phyloP scores from a whole-genome alignment of 2,888 invertebrate genomes.

The Agrotis exclamationis region DNA sequence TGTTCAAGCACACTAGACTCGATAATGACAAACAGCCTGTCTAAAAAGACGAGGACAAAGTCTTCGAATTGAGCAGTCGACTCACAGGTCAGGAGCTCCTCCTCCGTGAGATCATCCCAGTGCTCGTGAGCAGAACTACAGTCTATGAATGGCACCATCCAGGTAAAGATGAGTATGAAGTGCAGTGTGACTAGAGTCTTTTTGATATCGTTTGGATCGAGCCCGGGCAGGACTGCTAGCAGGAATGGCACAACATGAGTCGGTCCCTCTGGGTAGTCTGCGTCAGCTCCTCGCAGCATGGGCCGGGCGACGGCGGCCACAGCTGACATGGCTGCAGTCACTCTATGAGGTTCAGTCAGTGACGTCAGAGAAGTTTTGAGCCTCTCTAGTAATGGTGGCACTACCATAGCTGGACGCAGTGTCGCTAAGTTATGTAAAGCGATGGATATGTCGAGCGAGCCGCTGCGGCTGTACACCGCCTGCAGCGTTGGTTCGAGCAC shows the following conservation, averaged over 20 bases:
- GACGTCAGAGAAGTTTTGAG: slow-evolving; percentile 96
- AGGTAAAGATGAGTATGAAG: slow-evolving; percentile 94
- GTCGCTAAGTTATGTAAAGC: slow-evolving; percentile 95
- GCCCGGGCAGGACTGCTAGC: slow-evolving; percentile 95
- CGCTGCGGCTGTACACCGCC: slow-evolving; percentile 95
- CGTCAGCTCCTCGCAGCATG: slow-evolving; percentile 90
- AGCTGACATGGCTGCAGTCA: slow-evolving; percentile 94
- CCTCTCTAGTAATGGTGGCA: slow-evolving; percentile 96
- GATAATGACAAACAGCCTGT: slow-evolving; percentile 93
- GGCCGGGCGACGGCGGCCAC: slow-evolving; percentile 93
- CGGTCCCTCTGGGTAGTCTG: slow-evolving; percentile 94
- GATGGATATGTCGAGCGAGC: slow-evolving; percentile 92
- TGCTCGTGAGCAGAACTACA: slow-evolving; percentile 94
- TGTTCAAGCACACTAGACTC: slow-evolving; percentile 94
- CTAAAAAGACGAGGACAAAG: slow-evolving; percentile 96
- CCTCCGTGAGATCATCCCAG: slow-evolving; percentile 94
- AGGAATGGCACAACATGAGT: slow-evolving; percentile 95
- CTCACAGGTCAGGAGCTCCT: slow-evolving; percentile 94
- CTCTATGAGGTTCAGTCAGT: slow-evolving; percentile 96
- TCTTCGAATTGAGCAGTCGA: slow-evolving; percentile 97
- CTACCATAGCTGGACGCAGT: slow-evolving; percentile 95
- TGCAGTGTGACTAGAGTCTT: slow-evolving; percentile 95
- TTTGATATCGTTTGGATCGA: slow-evolving; percentile 97
- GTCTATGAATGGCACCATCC: slow-evolving; percentile 96
- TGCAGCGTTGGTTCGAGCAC: slow-evolving; percentile 94